Conservation (phyloP, 2,113 vertebrate genomes). For the Brachionichthys hirsutus region DNA sequence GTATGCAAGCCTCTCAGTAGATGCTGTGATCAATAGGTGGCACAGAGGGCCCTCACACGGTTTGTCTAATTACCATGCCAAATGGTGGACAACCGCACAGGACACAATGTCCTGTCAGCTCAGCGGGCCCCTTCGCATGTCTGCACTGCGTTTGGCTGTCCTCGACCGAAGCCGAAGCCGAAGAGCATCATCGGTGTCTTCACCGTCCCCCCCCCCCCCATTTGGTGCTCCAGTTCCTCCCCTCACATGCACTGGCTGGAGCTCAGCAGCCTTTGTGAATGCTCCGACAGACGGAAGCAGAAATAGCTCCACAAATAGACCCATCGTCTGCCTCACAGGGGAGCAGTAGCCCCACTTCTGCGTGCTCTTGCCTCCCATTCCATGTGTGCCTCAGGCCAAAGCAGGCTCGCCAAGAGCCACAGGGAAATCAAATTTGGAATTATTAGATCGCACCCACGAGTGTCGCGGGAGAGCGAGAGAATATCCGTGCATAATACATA, state of each 20-base stretch:
- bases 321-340: constrained; percentile 62
- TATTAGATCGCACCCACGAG: constrained; percentile 61
- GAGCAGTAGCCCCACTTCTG: constrained; percentile 76
- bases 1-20: constrained; percentile 40
- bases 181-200: constrained; percentile 24
- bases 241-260: constrained; percentile 42
- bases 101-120: constrained; percentile 31
- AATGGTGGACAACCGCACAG: constrained; percentile 29
- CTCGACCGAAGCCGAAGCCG: constrained; percentile 22
- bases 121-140: constrained; percentile 26
- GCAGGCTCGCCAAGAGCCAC: constrained; percentile 70
- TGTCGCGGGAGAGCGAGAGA: constrained; percentile 39
- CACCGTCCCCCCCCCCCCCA: constrained; percentile 34
- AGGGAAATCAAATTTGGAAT: constrained; percentile 79
- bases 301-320: constrained; percentile 75
- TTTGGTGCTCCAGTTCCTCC: constrained; percentile 58
- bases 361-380: constrained; percentile 68
- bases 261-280: constrained; percentile 58
- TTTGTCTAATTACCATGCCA: constrained; percentile 52
- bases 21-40: constrained; percentile 50
- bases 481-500: constrained; percentile 63
- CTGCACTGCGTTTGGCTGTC: constrained; percentile 32
- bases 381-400: constrained; percentile 67
- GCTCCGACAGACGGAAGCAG: constrained; percentile 63
- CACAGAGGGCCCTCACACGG: constrained; percentile 27